Percentiles rank a stretch among this genome's conserved stretches.
These are phyloP conservation scores for Brachyhypopomus occidentalis DNA, from an alignment of 2,113 vertebrate genomes.

Conservation along the genomic window DNA sequence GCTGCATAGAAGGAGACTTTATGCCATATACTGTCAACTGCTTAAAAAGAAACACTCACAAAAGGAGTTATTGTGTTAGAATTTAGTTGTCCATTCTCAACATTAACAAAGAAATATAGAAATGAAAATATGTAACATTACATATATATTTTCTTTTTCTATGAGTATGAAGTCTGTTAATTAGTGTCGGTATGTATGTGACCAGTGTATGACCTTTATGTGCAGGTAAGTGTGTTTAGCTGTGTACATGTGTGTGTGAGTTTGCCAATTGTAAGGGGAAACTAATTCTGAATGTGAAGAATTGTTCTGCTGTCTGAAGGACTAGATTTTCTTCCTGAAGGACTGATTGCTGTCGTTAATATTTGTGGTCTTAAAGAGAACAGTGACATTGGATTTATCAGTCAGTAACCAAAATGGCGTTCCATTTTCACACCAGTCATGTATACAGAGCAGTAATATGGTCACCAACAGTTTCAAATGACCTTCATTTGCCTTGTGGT, in stretches of 20 bases:
- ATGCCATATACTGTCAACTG: slow-evolving; percentile 25
- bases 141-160: slow-evolving; percentile 23
- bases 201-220: slow-evolving; percentile 4
- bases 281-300: slow-evolving; percentile 35
- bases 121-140: slow-evolving; percentile 36
- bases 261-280: slow-evolving; percentile 6
- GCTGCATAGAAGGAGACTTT: slow-evolving; percentile 4
- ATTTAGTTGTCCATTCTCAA: neutral
- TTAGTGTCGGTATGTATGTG: slow-evolving; percentile 10
- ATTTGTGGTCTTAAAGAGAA: slow-evolving; percentile 11
- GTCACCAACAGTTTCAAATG: neutral
- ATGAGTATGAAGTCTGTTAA: slow-evolving; percentile 15
- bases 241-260: slow-evolving; percentile 20
- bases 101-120: slow-evolving; percentile 34
- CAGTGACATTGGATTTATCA: neutral
- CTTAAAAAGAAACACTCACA: slow-evolving; percentile 26
- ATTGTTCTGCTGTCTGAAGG: neutral
- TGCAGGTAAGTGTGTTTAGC: slow-evolving; percentile 15
- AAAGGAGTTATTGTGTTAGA: neutral
- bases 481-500: neutral
- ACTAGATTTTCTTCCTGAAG: slow-evolving; percentile 9
- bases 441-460: neutral
- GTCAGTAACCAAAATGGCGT: slow-evolving; percentile 20
- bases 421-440: slow-evolving; percentile 20
- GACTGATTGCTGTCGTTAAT: neutral